A percentile compares a stretch with the other conserved stretches of the same genome.
Conservation (phyloP, 35 echinoderm and acorn worm genomes). For the Lytechinus pictus region DNA sequence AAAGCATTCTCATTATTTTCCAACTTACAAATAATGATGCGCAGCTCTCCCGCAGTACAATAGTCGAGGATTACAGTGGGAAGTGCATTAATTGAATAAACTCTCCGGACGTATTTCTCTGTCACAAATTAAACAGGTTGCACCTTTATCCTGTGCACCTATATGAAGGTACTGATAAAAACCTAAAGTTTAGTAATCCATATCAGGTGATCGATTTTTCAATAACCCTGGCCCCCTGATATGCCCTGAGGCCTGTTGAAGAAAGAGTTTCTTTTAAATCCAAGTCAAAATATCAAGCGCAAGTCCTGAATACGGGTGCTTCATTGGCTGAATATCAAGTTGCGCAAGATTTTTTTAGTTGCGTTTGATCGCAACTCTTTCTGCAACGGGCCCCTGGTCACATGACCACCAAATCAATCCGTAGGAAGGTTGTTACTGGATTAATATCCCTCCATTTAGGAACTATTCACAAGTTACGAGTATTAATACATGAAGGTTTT, state of each 20-base stretch:
- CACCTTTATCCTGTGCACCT: neutral
- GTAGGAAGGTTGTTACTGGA: neutral
- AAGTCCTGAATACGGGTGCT: no score
- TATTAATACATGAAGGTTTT: no score
- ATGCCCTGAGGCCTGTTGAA: no score
- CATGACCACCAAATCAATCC: neutral
- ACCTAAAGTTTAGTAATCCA: neutral
- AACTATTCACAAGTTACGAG: neutral
- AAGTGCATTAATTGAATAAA: conserved; percentile 4
- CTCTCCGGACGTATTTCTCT: neutral
- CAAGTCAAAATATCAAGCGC: no score
- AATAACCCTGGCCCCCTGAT: neutral
- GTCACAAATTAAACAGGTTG: neutral
- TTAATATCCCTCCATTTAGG: neutral
- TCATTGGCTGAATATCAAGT: no score
- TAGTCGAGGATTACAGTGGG: neutral
- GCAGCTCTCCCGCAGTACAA: neutral
- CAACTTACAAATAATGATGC: neutral
- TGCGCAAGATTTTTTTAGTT: no score
- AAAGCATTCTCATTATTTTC: no score
- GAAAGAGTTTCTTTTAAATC: no score
- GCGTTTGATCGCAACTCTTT: no score
- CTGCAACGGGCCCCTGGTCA: no score
- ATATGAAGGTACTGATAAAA: neutral
- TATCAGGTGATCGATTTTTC: neutral